phyloP scores from a whole-genome alignment of 2,797 vertebrate genomes.

The Mus spretus region DNA sequence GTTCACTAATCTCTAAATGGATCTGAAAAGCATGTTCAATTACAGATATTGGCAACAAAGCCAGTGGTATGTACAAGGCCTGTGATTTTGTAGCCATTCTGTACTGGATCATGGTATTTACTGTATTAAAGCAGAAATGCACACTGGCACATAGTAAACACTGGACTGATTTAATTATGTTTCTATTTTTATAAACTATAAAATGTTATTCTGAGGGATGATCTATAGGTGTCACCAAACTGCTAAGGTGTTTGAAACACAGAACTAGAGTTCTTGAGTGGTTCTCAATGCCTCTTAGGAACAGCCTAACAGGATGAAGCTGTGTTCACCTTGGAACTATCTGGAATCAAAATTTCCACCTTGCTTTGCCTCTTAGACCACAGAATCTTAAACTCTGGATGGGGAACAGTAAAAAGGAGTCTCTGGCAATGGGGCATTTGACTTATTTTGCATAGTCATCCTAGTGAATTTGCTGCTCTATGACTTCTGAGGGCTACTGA shows the following conservation, averaged over 20 bases:
- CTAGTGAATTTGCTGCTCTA: not conserved
- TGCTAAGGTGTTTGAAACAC: not conserved
- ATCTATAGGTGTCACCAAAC: not conserved
- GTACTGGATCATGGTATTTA: not conserved
- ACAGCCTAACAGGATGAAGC: not conserved
- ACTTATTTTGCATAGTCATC: not conserved
- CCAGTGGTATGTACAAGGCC: not conserved
- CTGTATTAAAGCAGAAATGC: not conserved
- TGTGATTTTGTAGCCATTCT: not conserved
- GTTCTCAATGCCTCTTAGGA: not conserved
- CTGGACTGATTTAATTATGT: not conserved
- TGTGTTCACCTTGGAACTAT: not conserved
- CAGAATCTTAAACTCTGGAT: not conserved
- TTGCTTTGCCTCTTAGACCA: not conserved
- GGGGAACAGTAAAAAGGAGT: too few species aligned
- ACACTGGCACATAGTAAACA: not conserved
- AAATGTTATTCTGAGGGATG: not conserved
- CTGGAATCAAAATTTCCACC: not conserved
- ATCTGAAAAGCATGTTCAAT: not conserved
- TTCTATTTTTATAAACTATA: constrained; percentile 18
- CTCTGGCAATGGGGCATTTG: not conserved
- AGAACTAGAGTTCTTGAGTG: not conserved
- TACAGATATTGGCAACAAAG: not conserved
- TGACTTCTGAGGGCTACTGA: not conserved
- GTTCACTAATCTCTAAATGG: not conserved